Conservation (phyloP, 2,113 vertebrate genomes). For the Petaurus breviceps region DNA sequence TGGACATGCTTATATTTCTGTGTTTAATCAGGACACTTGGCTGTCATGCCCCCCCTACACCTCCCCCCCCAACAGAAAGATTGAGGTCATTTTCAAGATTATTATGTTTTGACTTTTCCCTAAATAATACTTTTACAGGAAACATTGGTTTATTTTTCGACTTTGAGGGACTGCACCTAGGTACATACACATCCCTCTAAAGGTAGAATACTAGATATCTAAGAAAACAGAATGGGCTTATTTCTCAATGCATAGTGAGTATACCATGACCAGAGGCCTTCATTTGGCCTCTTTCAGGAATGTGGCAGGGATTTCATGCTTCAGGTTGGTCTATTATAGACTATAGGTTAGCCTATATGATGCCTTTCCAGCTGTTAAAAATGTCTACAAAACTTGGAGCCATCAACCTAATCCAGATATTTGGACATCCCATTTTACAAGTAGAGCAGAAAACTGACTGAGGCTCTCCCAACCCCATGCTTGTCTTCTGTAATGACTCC, state of each 20-base stretch:
- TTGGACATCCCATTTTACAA: not conserved
- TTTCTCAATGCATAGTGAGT: not conserved
- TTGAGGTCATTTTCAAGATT: not conserved
- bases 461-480: not conserved
- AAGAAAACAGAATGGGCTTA: not conserved
- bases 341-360: not conserved
- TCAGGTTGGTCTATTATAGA: not conserved
- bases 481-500: not conserved
- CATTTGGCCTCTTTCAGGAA: not conserved
- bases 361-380: not conserved
- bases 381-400: not conserved
- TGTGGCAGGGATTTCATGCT: not conserved
- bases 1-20: conserved; percentile 37
- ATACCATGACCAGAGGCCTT: not conserved
- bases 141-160: not conserved
- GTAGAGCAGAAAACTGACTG: not conserved
- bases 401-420: not conserved
- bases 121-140: not conserved
- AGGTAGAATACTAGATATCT: not conserved
- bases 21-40: conserved; percentile 4
- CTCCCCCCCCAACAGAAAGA: too few relatives aligned
- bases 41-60: not conserved
- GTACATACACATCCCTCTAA: not conserved
- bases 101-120: not conserved
- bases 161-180: not conserved